phyloP scores from a whole-genome alignment of 2,797 vertebrate species.

The Alauda arvensis region DNA sequence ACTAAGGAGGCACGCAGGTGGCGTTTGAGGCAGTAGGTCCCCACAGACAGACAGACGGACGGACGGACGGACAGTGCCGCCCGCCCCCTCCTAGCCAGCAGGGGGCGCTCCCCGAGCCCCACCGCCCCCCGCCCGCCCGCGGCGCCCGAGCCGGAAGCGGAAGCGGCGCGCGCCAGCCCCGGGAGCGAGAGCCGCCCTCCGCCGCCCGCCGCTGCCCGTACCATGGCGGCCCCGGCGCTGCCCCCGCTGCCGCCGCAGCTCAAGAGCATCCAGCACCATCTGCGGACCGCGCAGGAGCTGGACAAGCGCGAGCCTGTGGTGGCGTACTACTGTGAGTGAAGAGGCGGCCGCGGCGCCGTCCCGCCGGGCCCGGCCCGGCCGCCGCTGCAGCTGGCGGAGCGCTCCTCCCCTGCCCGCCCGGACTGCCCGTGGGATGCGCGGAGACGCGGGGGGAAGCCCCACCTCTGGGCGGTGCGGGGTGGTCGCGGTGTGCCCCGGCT shows the following conservation, averaged over 20 bases:
- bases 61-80: rapidly evolving
- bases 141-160: conserved; percentile 55
- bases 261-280: conserved; percentile 86
- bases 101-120: not conserved
- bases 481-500: not conserved
- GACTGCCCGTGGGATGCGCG: not conserved
- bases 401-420: not conserved
- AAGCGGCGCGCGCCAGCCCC: not conserved
- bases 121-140: not conserved
- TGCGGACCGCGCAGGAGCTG: conserved; percentile 92
- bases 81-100: not conserved
- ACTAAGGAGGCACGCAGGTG: rapidly evolving
- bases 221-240: not conserved
- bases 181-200: not conserved
- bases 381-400: not conserved
- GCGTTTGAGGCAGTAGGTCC: rapidly evolving
- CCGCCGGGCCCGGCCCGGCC: not conserved
- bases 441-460: not conserved
- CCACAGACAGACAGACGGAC: rapidly evolving
- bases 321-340: conserved; percentile 92
- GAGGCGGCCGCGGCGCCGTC: not conserved
- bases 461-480: not conserved
- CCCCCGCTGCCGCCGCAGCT: conserved; percentile 67
- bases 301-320: conserved; percentile 91
- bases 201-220: not conserved